A percentile compares a stretch with the other conserved stretches of the same genome.
phyloP scores from a whole-genome alignment of 2,888 invertebrate genomes.

The Caenorhabditis auriculariae region DNA sequence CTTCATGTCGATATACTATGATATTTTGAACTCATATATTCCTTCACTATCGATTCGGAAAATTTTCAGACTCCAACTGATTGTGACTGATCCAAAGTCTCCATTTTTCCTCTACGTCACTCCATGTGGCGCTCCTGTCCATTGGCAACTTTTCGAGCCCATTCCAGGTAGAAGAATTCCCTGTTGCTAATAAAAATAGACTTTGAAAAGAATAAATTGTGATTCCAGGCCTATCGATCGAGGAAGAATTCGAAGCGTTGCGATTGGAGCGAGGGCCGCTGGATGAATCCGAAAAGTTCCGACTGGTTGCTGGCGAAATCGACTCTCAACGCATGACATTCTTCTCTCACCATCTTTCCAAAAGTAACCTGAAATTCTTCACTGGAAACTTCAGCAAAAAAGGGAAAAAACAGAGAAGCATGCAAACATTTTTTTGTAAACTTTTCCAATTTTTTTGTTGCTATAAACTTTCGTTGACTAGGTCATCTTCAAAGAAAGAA shows the following conservation, averaged over 20 bases:
- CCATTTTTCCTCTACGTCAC: slow-evolving; percentile 42
- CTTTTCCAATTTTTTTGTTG: neutral
- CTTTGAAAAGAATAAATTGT: neutral
- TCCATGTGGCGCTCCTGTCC: slow-evolving; percentile 47
- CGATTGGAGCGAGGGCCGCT: too few species aligned
- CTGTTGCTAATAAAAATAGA: neutral
- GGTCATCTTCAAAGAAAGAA: neutral
- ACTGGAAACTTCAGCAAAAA: neutral
- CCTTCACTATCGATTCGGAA: too few species aligned
- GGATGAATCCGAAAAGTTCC: slow-evolving; percentile 16
- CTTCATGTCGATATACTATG: too few species aligned
- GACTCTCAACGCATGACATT: slow-evolving; percentile 50
- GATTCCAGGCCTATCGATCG: slow-evolving; percentile 3
- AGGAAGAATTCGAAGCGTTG: slow-evolving; percentile 14
- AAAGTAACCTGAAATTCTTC: slow-evolving; percentile 10
- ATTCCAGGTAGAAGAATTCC: slow-evolving; percentile 12
- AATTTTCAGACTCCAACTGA: slow-evolving; percentile 18
- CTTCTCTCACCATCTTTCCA: slow-evolving; percentile 29
- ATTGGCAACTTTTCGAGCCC: slow-evolving; percentile 46
- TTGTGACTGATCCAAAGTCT: slow-evolving; percentile 8
- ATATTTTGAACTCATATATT: too few species aligned
- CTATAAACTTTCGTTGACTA: neutral
- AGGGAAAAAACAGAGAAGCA: neutral
- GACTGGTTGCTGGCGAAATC: slow-evolving; percentile 48
- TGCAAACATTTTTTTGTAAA: neutral